Evolutionary conservation across 1,140 invertebrate genomes (phyloP), one percentile per base, ranked within the genome.

Genomic region (Apis florea): DNA sequence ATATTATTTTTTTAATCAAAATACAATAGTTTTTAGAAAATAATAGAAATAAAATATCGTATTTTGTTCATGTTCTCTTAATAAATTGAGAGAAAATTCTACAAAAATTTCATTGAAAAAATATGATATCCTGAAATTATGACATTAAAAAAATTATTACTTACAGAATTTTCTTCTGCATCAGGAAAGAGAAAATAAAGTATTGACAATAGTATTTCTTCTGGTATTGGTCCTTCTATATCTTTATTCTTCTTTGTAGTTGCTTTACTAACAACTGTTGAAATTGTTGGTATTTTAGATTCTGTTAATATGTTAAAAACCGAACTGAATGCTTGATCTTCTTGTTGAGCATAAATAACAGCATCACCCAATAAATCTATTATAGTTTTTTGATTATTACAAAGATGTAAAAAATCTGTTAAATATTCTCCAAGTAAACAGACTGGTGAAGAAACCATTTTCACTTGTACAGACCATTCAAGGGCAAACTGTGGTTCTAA

Each of bases 171-270:
- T 71, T 96, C 95, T 89, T 97, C 96, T 83, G 97, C 97, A 95
- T 99, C 98, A 70, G 98, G 97, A 92, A 99, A 99, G 24, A 99
- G 92, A 93, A 96, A 98, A 90, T 97, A 96, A 31, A 99, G 90
- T 77, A 99, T 96, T 53, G 96, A 95, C 86, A 96, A 95, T 3
- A 99, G 91, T 77, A 97, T 94, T 24, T 97, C 96, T 85, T 96
- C 96, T 21, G 96, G 93, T 88, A 99, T 96, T 13, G 97, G 96
- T 1, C 97, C 96, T 78, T 96, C 95, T 56, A 94, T 83, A 56
- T 90, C 93, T 88, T 92, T 93, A 76, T 85, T 95, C 92, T 84
- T 93, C 85, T 93, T 94, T 88, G 86, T 87, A 19, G 91, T 90
- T 4, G 90, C 92, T 90, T 91, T 92, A 75, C 91, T 92, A 21